Base-by-base conservation (phyloP, 2,113 vertebrate genomes). In the Tauraco erythrolophus region DNA sequence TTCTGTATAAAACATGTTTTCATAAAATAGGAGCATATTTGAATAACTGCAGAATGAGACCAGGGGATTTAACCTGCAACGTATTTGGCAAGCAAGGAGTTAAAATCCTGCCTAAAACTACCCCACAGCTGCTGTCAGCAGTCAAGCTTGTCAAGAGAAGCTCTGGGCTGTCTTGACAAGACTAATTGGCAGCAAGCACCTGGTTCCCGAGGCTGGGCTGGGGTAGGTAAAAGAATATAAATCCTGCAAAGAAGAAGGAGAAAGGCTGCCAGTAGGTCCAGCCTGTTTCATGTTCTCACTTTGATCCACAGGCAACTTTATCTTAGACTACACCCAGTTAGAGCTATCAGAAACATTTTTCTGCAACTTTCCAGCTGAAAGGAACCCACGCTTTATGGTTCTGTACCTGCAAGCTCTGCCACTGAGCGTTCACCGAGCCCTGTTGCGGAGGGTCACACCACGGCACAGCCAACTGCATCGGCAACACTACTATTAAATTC, bases 151-250 rank as follows among this genome's bases (percentile, higher is more conserved):
- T 94, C 97, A 96, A 84, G 93, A 89, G 95, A 81, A 95, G 89
- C 94, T 95, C 86, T 51, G 54, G 88, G 83, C 69, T 92, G 91
- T 37, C 96, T 84, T 91, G 87, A 97, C 96, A 96, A 86, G 94
- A 91, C 96, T 97, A 97, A 97, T 76, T 97, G 96, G 96, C 96
- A 97, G 95, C 86, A 89, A 88, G 95, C 97, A 95, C 91, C 92
- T 96, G 92, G 91, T 53, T 94, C 84, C 79, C 92, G 51, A 79
- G 69, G 80, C 91, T 65, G 48, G 45, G 72, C 80, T 6, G 0
- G 33, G 53, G 77, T 92, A 95, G 96, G 94, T 95, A 95, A 88
- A 95, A 95, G 66, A 80, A 94, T 61, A 97, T 25, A 97, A 95
- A 94, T 89, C 76, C 80, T 96, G 80, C 61, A 91, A 86, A 94